These are phyloP conservation scores for Drosophila sordidapex DNA, from an alignment of 2,888 invertebrate species.

Conservation along the genomic window DNA sequence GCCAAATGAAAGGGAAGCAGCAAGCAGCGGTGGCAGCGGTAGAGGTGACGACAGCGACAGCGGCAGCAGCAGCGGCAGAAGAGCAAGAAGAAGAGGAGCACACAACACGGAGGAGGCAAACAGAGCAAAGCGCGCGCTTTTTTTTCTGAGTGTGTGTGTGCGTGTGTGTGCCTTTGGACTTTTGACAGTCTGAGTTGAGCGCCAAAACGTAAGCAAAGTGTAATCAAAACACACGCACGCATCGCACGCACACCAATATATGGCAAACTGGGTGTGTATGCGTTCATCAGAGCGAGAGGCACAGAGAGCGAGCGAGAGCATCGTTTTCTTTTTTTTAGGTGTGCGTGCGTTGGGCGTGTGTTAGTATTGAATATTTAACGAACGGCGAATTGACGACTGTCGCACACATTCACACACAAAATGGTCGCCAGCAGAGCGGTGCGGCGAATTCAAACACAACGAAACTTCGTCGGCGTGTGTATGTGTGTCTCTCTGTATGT, in stretches of 20 bases:
- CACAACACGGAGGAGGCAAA: constrained; percentile 30
- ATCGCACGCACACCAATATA: constrained; percentile 61
- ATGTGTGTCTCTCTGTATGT: constrained; percentile 20
- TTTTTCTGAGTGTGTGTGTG: constrained; percentile 42
- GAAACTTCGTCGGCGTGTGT: constrained; percentile 39
- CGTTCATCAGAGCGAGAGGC: constrained; percentile 38
- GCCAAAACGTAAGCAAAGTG: constrained; percentile 79
- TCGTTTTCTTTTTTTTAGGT: constrained; percentile 35
- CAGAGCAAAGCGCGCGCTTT: constrained; percentile 72
- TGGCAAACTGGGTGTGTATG: constrained; percentile 62
- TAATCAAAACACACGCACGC: constrained; percentile 81
- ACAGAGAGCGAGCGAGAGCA: constrained; percentile 3
- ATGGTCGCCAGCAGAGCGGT: constrained; percentile 45
- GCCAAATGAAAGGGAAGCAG: constrained; percentile 50
- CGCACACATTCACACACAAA: constrained; percentile 66
- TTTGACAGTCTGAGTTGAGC: constrained; percentile 61
- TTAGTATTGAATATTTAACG: constrained; percentile 59
- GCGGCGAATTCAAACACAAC: constrained; percentile 66
- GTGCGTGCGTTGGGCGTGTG: constrained; percentile 52
- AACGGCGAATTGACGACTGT: constrained; percentile 66
- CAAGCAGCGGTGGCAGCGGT: constrained; percentile 40
- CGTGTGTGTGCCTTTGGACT: constrained; percentile 68
- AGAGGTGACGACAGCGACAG: constrained; percentile 18
- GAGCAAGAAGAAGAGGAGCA: constrained; percentile 50
- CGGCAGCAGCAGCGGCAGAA: constrained; percentile 32